Conservation (phyloP, 2,797 vertebrate genomes). For the Phoxinus dragarum region DNA sequence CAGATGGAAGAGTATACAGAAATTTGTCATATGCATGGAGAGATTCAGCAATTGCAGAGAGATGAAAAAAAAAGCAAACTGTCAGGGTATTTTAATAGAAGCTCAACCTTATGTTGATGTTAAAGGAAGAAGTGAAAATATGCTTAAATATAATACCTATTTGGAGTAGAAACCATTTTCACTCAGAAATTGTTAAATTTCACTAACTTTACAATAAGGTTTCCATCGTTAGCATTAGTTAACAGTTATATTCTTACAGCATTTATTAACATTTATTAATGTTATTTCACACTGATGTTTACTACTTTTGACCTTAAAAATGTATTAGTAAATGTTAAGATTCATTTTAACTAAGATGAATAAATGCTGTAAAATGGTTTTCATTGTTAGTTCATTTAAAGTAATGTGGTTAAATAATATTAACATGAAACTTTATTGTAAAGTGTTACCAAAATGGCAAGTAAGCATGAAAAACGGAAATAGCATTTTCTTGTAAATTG, state of each 20-base stretch:
- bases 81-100: neutral
- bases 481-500: neutral
- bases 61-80: neutral
- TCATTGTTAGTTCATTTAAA: no score
- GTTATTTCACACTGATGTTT: no score
- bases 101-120: neutral
- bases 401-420: no score
- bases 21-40: slow-evolving; percentile 91
- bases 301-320: no score
- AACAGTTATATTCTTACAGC: no score
- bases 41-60: neutral
- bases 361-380: no score
- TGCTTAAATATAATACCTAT: neutral
- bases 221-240: neutral
- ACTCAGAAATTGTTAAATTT: neutral
- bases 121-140: neutral
- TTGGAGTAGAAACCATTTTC: neutral
- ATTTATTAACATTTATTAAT: no score
- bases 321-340: no score
- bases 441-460: neutral
- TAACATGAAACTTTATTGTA: no score
- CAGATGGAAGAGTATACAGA: slow-evolving; percentile 90
- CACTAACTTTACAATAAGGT: neutral
- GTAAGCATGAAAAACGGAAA: neutral
- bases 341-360: no score